A percentile compares a stretch with the other conserved stretches of the same genome.
Conservation (phyloP, 2,797 vertebrate species). For the Platalea minor region DNA sequence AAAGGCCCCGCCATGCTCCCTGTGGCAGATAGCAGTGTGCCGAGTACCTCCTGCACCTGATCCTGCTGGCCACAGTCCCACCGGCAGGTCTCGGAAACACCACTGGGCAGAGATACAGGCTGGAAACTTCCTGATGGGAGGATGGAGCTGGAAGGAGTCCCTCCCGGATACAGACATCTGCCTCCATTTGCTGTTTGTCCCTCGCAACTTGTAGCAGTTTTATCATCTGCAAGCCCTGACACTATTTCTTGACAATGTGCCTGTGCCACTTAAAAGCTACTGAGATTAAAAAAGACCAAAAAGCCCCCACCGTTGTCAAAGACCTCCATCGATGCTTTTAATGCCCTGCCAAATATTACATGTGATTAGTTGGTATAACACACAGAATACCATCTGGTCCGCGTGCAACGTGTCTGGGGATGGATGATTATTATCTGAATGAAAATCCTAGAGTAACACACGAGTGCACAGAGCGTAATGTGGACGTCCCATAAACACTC, state of each 20-base stretch:
- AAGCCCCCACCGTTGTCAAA: neutral
- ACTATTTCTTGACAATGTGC: neutral
- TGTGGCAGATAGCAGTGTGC: neutral
- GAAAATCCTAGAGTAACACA: neutral
- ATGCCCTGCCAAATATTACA: constrained; percentile 12
- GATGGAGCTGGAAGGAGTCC: neutral
- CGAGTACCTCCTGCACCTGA: accelerated
- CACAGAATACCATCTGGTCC: neutral
- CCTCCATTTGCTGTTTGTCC: neutral
- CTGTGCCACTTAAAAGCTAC: constrained; percentile 5
- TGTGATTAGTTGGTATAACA: constrained; percentile 26
- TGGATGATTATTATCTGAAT: neutral
- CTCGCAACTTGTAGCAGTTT: neutral
- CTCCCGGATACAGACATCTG: neutral
- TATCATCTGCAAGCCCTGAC: neutral
- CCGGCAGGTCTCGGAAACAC: neutral
- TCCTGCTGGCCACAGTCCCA: neutral
- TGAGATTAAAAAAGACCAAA: neutral
- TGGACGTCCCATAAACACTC: neutral
- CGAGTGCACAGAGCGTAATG: neutral
- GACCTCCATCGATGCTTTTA: constrained; percentile 24
- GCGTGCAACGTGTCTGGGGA: accelerated
- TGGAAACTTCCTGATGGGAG: neutral
- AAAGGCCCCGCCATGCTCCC: neutral
- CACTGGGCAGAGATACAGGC: neutral